Evolutionary conservation across 2,113 vertebrate species (phyloP).

Genomic region (Mirounga angustirostris): DNA sequence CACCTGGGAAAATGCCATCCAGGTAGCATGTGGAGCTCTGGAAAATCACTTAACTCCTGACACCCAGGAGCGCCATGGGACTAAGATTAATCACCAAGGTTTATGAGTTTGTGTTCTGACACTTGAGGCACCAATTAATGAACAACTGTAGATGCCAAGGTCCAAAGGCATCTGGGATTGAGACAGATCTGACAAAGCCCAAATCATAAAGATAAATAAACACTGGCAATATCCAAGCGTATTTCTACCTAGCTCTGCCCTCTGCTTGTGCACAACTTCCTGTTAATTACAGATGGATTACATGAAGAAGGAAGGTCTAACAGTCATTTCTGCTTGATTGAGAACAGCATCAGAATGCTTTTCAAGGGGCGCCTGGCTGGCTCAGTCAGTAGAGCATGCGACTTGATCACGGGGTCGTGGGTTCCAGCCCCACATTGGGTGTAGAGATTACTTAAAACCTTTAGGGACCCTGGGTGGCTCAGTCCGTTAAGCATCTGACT

Average conservation of each 20-base stretch:
- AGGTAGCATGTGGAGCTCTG: background rate
- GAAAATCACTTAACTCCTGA: background rate
- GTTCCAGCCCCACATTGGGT: background rate
- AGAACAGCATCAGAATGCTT: background rate
- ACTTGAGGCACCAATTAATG: background rate
- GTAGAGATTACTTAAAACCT: background rate
- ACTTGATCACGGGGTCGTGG: background rate
- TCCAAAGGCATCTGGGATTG: no score
- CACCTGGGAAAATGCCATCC: background rate
- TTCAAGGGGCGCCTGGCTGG: background rate
- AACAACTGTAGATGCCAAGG: background rate
- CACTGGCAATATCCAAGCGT: background rate
- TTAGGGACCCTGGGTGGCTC: background rate
- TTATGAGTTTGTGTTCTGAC: background rate
- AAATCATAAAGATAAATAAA: background rate
- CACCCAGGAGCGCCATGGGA: background rate
- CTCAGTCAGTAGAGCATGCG: background rate
- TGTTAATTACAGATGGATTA: background rate
- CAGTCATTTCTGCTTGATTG: slow-evolving; percentile 8
- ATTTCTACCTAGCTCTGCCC: background rate
- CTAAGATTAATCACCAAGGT: rapidly evolving
- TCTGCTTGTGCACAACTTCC: no score
- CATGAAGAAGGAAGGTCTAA: background rate
- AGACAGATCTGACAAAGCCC: background rate
- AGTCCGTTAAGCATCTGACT: background rate